These are phyloP conservation scores for Hedya salicella DNA, from an alignment of 2,888 invertebrate species.

Conservation along the genomic window DNA sequence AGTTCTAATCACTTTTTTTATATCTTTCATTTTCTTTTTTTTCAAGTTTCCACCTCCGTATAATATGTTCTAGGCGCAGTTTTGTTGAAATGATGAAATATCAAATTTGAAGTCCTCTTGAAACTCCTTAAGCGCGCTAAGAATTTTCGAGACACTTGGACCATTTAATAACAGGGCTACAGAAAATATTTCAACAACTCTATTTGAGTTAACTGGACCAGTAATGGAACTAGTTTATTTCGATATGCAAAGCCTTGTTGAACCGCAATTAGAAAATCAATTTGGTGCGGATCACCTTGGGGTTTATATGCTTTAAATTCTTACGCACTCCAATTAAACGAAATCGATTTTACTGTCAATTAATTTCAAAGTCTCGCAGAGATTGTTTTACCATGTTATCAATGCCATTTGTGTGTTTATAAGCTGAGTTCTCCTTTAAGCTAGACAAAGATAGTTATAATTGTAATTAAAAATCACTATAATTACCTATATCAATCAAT, in stretches of 20 bases:
- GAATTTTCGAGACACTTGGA: neutral
- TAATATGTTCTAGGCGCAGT: too few relatives aligned
- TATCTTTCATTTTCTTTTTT: too few relatives aligned
- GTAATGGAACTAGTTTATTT: constrained; percentile 32
- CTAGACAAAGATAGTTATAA: too few relatives aligned
- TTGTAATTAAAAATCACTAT: too few relatives aligned
- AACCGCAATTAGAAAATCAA: constrained; percentile 38
- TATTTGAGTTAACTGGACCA: constrained; percentile 24
- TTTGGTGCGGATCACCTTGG: constrained; percentile 39
- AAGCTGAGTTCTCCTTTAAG: too few relatives aligned
- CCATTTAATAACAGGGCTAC: neutral
- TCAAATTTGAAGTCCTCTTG: too few relatives aligned
- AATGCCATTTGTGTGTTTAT: constrained; percentile 12
- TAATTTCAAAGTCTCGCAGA: constrained; percentile 14
- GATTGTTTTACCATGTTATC: constrained; percentile 6
- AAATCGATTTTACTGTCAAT: constrained; percentile 33
- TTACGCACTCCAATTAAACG: constrained; percentile 22
- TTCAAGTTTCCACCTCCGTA: too few relatives aligned
- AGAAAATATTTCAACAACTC: constrained; percentile 9
- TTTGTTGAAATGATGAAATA: too few relatives aligned
- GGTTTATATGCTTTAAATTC: constrained; percentile 16
- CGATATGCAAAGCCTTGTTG: constrained; percentile 39
- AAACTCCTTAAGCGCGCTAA: too few relatives aligned
- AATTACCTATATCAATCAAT: too few relatives aligned
- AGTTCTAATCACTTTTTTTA: too few relatives aligned